Evolutionary conservation across 37 sponge, comb jelly and placozoan genomes (phyloP), one percentile per base, ranked within the genome.

Genomic region (Aphrocallistes beatrix): DNA sequence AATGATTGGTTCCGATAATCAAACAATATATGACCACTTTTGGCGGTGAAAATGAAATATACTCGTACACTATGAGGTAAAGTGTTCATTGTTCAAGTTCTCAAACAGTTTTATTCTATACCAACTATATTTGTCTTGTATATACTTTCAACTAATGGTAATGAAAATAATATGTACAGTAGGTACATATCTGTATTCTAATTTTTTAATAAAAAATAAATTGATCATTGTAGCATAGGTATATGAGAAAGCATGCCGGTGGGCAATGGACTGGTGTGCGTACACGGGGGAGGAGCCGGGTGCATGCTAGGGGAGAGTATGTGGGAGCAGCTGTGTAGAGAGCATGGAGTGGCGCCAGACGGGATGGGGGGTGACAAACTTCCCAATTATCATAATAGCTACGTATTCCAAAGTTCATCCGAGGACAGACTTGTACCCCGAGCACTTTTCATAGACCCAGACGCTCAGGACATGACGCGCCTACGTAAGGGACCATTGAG

Each of bases 301-400:
- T 25, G 75, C 34, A 60, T 60, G 75, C 10, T 60, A 60, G 75
- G 75, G 34, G 75, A 60, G 75, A 13, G 17, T 30, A 60, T 60
- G 75, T 60, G 75, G 75, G n/a, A 60, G n/a, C 75, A 60, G 75
- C 75, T 60, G 75, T 3, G 10, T 1, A 60, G 75, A 60, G 75
- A 60, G 75, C 75, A 60, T 13, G 75, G 75, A 6, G 34, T 60
- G 28, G 8, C 75, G 8, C 28, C 34, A 19, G 75, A 60, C 25
- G 21, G 75, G 3, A 19, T 60, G 25, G n/a, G n/a, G n/a, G 75
- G n/a, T 30, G 75, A 60, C 75, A 25, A 19, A 3, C 6, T 60
- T 25, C 6, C 34, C 1, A 25, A 25, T 13, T 19, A 60, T 30
- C n/a, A 30, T 13, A 19, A 19, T 19, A 28, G 75, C n/a, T 19